Conservation (phyloP, 2,888 invertebrate species). For the Ctena decussata region DNA sequence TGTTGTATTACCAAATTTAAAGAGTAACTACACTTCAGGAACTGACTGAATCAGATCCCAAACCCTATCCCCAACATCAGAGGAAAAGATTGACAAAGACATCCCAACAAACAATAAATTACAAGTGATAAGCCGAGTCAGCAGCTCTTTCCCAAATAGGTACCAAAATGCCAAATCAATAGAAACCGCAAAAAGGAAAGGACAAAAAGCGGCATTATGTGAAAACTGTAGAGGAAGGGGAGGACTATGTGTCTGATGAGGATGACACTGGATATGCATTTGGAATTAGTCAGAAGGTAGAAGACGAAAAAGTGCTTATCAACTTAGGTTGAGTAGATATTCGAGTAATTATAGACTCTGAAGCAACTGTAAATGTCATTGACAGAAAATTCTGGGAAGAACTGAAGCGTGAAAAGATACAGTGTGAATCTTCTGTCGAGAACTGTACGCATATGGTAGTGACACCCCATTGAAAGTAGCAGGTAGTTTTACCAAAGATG, state of each 20-base stretch:
- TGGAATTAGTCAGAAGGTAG: not conserved
- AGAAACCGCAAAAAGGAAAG: too few relatives aligned
- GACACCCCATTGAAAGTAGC: constrained; percentile 21
- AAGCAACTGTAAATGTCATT: constrained; percentile 4
- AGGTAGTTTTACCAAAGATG: constrained; percentile 35
- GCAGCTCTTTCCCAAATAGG: too few relatives aligned
- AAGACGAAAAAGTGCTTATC: not conserved
- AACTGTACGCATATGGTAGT: constrained; percentile 21
- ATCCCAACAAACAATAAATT: too few relatives aligned
- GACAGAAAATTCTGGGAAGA: not conserved
- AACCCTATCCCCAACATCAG: too few relatives aligned
- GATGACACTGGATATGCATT: constrained; percentile 7
- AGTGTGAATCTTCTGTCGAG: not conserved
- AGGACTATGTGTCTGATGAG: not conserved
- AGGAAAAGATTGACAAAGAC: too few relatives aligned
- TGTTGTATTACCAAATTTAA: not conserved
- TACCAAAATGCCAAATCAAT: too few relatives aligned
- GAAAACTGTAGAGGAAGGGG: not conserved
- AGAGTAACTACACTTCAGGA: too few relatives aligned
- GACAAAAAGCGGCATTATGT: too few relatives aligned
- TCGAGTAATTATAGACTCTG: constrained; percentile 22
- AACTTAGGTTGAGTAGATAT: not conserved
- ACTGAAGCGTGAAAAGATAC: constrained; percentile 5
- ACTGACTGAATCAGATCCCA: too few relatives aligned
- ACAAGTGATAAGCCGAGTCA: too few relatives aligned